Conservation (phyloP, 1,140 invertebrate species). For the Drosophila oshimai region DNA sequence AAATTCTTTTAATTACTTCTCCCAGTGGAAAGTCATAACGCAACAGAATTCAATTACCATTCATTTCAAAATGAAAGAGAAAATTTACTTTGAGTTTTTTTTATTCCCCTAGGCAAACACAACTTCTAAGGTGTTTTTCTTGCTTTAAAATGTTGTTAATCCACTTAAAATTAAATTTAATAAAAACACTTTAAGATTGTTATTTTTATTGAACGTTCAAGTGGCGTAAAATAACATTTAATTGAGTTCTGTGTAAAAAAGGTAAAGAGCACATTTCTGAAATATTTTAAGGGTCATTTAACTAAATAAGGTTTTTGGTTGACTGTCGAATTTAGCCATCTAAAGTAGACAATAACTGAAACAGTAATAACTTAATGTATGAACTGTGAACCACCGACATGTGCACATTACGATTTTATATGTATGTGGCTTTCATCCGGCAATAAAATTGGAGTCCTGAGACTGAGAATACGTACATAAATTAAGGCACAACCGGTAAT, state of each 20-base stretch:
- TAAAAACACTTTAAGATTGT: too few species aligned
- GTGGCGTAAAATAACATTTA: too few species aligned
- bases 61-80: slow-evolving; percentile 14
- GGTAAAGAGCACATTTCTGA: too few species aligned
- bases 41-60: slow-evolving; percentile 8
- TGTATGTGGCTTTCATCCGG: slow-evolving; percentile 9
- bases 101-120: not conserved
- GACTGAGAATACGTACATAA: slow-evolving; percentile 36
- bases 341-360: slow-evolving; percentile 7
- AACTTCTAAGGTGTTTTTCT: not conserved
- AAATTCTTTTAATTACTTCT: slow-evolving; percentile 11
- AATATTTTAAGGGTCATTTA: not conserved
- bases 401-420: slow-evolving; percentile 10
- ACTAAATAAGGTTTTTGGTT: not conserved
- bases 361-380: slow-evolving; percentile 9
- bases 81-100: slow-evolving; percentile 5
- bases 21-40: not conserved
- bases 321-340: not conserved
- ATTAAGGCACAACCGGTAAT: slow-evolving; percentile 43
- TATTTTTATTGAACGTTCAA: too few species aligned
- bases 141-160: not conserved
- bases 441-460: not conserved
- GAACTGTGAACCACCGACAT: not conserved
- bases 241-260: too few species aligned
- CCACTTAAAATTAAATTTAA: not conserved